Conservation (phyloP, 1,140 invertebrate genomes). For the Aphaenogaster rudis region DNA sequence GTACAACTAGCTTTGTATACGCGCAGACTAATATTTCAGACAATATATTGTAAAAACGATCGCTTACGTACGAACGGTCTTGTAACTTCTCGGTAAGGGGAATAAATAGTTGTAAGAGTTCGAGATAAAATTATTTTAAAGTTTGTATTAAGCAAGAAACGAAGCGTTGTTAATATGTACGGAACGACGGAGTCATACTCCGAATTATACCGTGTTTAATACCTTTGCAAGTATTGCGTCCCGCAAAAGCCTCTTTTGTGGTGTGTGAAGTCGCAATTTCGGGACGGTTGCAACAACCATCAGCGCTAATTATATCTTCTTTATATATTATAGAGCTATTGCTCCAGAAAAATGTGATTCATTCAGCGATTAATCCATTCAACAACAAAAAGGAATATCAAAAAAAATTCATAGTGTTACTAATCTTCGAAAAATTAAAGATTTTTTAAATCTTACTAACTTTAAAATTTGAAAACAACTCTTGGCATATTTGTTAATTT, state of each 20-base stretch:
- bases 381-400: background rate
- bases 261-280: background rate
- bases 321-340: background rate
- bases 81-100: constrained; percentile 29
- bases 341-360: background rate
- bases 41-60: constrained; percentile 43
- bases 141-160: constrained; percentile 44
- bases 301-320: background rate
- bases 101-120: constrained; percentile 41
- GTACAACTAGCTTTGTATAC: constrained; percentile 37
- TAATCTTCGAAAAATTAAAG: background rate
- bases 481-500: constrained; percentile 10
- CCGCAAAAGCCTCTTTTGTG: constrained; percentile 1
- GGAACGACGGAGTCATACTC: constrained; percentile 1
- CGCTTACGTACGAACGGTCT: constrained; percentile 40
- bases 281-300: constrained; percentile 34
- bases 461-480: background rate
- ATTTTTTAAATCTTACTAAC: background rate
- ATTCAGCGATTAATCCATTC: background rate
- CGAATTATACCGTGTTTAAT: constrained; percentile 18
- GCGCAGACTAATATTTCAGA: constrained; percentile 43
- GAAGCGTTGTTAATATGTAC: constrained; percentile 42
- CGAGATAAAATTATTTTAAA: constrained; percentile 44
- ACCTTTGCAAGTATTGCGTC: constrained; percentile 16
- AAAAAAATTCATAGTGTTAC: background rate